Base-by-base conservation (phyloP, 2,888 invertebrate species). In the Trisateles emortualis region DNA sequence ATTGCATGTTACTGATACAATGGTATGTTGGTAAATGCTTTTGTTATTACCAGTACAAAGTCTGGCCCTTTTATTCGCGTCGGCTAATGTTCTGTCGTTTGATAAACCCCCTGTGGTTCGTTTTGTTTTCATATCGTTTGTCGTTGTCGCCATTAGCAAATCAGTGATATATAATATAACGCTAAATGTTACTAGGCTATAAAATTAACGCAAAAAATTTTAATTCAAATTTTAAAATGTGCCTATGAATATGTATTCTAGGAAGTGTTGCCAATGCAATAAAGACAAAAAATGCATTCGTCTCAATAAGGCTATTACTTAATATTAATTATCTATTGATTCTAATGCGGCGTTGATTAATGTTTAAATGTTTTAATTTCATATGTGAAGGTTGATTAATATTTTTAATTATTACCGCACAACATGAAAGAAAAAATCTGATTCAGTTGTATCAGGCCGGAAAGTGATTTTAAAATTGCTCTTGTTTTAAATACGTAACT, bases 1-100 rank as follows among this genome's bases (percentile, higher is more conserved):
- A 68, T 60, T 63, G 57, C 64, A 58, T 57, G 68, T 55, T 51
- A 71, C 64, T 60, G 72, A 61, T 67, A 64, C 24, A 53, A 53
- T 41, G 32, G 46, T 22, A 42, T 22, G 54, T 52, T 24, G 13
- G 39, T 39, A 39, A 56, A 52, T 42, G 58, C 52, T 64, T 57
- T 71, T 68, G 68, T 61, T 58, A 39, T 50, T 42, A 11, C 13
- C 14, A 54, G 65, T 65, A 55, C 48, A 51, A 49, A 33, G 44
- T 45, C 14, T 52, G 10, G 66, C 40, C 48, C 41, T 55, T 65
- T 60, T 52, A 40, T 33, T 64, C 32, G 13, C 36, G 10, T 43
- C 39, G 33, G 16, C 44, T 68, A 68, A 64, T 66, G 60, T 54
- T 33, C 33, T 44, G 40, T 54, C 44, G 57, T 68, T 68, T 49